phyloP scores from a whole-genome alignment of 2,797 vertebrate species.

The Cossypha caffra region DNA sequence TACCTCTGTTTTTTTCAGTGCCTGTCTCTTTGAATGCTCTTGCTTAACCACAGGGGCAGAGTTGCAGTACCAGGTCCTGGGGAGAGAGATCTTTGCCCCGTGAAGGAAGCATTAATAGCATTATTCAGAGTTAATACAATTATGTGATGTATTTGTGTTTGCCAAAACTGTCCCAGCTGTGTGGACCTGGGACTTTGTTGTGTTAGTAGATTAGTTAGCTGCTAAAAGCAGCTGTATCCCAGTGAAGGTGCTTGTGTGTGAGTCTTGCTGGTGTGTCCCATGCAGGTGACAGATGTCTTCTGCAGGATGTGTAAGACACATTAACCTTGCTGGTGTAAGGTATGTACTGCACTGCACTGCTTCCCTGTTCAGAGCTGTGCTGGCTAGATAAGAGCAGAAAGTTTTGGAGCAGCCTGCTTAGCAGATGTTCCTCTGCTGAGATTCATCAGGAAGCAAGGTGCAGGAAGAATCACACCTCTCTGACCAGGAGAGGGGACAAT shows the following conservation, averaged over 20 bases:
- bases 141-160: neutral
- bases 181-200: neutral
- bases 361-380: neutral
- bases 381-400: neutral
- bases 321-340: neutral
- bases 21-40: neutral
- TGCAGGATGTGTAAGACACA: neutral
- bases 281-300: neutral
- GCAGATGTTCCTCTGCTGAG: neutral
- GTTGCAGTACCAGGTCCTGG: fast-evolving
- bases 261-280: neutral
- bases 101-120: neutral
- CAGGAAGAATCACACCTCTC: neutral
- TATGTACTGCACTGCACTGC: neutral
- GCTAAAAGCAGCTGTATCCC: fast-evolving
- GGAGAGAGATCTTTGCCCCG: neutral
- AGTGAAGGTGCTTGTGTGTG: neutral
- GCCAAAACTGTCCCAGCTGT: neutral
- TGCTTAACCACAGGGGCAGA: neutral
- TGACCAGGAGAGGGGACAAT: neutral
- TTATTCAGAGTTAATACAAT: neutral
- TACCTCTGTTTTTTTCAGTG: neutral
- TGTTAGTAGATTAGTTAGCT: neutral
- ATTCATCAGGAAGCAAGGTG: neutral
- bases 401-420: neutral